A percentile compares a stretch with the other conserved stretches of the same genome.
Evolutionary conservation across 2,888 invertebrate genomes (phyloP).

Genomic region (Diarsia dahlii): DNA sequence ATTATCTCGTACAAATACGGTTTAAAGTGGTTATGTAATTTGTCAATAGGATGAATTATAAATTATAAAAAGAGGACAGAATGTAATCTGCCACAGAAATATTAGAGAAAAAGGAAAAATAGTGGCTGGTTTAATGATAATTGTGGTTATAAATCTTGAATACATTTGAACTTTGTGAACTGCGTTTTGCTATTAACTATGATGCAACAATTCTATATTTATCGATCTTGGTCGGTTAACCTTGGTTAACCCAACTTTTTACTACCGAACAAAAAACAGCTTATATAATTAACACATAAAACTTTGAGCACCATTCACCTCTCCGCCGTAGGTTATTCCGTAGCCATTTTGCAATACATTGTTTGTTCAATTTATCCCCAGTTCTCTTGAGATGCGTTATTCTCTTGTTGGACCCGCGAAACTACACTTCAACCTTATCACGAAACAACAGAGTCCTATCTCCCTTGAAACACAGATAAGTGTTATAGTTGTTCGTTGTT

Average conservation of each 20-base stretch:
- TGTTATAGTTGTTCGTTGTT: conserved; percentile 67
- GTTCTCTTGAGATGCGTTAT: conserved; percentile 78
- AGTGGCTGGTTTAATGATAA: background rate
- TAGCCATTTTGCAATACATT: conserved; percentile 87
- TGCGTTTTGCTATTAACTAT: background rate
- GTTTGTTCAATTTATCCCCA: conserved; percentile 87
- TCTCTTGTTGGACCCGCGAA: conserved; percentile 66
- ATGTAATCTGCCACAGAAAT: background rate
- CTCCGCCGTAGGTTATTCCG: conserved; percentile 75
- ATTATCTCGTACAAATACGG: conserved; percentile 12
- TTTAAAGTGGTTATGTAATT: conserved; percentile 30
- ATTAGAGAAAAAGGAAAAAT: background rate
- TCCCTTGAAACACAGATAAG: conserved; percentile 42
- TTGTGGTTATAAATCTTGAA: background rate
- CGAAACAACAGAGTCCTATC: conserved; percentile 62
- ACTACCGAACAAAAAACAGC: background rate
- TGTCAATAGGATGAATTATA: no score
- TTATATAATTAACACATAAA: conserved; percentile 41
- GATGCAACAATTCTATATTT: background rate
- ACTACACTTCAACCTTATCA: conserved; percentile 58
- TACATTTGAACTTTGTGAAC: background rate
- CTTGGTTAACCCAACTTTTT: conserved; percentile 1
- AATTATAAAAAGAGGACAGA: background rate
- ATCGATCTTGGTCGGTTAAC: no score
- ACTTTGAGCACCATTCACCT: conserved; percentile 75